Evolutionary conservation across 2,888 invertebrate species (phyloP), one percentile per base, ranked within the genome.

Genomic region (Pandemis corylana): DNA sequence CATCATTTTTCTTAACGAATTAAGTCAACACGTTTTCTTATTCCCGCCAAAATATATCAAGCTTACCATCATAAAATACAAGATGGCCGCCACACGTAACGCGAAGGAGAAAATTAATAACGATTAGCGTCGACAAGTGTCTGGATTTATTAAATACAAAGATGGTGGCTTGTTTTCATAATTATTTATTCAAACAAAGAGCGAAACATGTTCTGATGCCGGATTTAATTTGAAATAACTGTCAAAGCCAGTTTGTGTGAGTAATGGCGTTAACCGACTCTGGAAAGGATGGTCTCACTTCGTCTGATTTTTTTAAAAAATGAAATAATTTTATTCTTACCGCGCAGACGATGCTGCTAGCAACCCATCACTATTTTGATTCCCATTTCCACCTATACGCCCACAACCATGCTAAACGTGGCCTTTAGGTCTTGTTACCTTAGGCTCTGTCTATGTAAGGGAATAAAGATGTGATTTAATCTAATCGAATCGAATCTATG

Each of bases 81-180:
- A 59, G 59, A 59, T 59, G 59, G 59, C 28, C 7, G 4, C 59
- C 59, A 12, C 20, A 20, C 49, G 15, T 13, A 28, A 20, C 13
- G 36, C 7, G n/a, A 41, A 53, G 56, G 51, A 68, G 44, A 49
- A 67, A 71, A 72, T 74, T 74, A 66, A 74, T 74, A 74, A 74
- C 51, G 74, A 74, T 74, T 74, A 74, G 51, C 15, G 69, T 42
- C 61, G 69, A 70, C 65, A 66, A 7, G 44, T 51, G 49, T 12
- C 13, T 1, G 56, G 68, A 46, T 51, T 69, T 74, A 66, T 15
- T 70, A 65, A 70, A 61, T 41, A 46, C 49, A 15, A 51, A 44
- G 59, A 69, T 42, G 44, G n/a, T 1, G 65, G 42, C 74, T 44
- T 15, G 56, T 70, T 44, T 41, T 56, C 56, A 15, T n/a, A 63